These are phyloP conservation scores for Sporophila hypoxantha DNA, from an alignment of 2,113 vertebrate species.

Conservation along the genomic window DNA sequence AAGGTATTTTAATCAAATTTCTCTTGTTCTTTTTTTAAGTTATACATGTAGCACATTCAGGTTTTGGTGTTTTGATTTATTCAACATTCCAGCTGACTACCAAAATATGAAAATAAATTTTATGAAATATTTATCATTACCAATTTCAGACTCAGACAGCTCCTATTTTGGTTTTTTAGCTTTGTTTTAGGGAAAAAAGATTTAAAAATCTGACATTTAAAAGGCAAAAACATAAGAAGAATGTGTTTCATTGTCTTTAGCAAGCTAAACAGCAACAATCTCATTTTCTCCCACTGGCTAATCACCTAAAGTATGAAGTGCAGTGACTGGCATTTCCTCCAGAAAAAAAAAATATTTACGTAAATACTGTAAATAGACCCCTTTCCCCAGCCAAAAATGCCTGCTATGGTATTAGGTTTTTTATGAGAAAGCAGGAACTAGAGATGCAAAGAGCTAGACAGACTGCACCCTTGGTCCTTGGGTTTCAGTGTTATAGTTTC, in stretches of 20 bases:
- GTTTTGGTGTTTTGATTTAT: not conserved
- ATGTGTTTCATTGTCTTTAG: not conserved
- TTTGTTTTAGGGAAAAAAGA: not conserved
- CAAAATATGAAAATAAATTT: not conserved
- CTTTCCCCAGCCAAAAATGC: not conserved
- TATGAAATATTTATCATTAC: not conserved
- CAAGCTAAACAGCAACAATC: not conserved
- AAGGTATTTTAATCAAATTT: not conserved
- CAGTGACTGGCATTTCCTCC: constrained; percentile 5
- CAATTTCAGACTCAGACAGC: not conserved
- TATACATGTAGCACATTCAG: not conserved
- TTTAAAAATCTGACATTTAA: not conserved
- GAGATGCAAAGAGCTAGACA: not conserved
- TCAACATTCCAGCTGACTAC: not conserved
- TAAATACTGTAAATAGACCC: constrained; percentile 29
- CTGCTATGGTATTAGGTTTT: not conserved
- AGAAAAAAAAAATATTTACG: not conserved
- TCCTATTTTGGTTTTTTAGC: not conserved
- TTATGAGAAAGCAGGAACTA: not conserved
- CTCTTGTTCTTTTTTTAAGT: not conserved
- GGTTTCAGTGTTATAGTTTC: not conserved
- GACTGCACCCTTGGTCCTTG: not conserved
- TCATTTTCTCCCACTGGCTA: not conserved
- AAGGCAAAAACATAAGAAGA: not conserved
- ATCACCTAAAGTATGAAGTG: constrained; percentile 35